Percentiles rank a stretch among this genome's conserved stretches.
Conservation (phyloP, 2,888 invertebrate genomes). For the Acanthosoma haemorrhoidale region DNA sequence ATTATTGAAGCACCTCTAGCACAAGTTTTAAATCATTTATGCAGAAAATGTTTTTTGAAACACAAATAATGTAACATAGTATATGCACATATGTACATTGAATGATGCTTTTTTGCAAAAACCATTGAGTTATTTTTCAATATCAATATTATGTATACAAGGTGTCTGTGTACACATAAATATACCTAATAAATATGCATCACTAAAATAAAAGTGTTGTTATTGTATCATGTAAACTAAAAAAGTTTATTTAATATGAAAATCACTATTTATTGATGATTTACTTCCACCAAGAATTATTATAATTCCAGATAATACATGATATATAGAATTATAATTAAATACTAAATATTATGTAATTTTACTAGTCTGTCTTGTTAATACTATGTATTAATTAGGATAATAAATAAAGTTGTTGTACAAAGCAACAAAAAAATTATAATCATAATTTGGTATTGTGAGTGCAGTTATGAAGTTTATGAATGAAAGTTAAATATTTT, state of each 20-base stretch:
- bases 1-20: conserved; percentile 23
- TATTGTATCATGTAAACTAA: too few relatives aligned
- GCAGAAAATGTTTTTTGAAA: background rate
- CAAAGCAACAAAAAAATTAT: too few relatives aligned
- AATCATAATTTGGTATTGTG: too few relatives aligned
- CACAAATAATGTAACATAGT: background rate
- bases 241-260: too few relatives aligned
- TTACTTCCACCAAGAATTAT: too few relatives aligned
- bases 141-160: background rate
- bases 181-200: background rate
- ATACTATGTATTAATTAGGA: background rate
- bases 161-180: background rate
- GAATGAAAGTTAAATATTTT: too few relatives aligned
- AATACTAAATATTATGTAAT: background rate
- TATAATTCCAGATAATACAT: background rate
- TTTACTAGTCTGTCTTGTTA: background rate
- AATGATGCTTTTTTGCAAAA: too few relatives aligned
- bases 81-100: background rate
- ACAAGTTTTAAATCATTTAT: conserved; percentile 19
- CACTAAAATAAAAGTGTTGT: background rate
- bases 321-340: background rate
- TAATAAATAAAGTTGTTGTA: too few relatives aligned
- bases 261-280: too few relatives aligned
- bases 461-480: too few relatives aligned
- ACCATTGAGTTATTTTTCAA: too few relatives aligned